Evolutionary conservation across 2,888 invertebrate species (phyloP).

Genomic region (Hydrotaea cyrtoneurina): DNA sequence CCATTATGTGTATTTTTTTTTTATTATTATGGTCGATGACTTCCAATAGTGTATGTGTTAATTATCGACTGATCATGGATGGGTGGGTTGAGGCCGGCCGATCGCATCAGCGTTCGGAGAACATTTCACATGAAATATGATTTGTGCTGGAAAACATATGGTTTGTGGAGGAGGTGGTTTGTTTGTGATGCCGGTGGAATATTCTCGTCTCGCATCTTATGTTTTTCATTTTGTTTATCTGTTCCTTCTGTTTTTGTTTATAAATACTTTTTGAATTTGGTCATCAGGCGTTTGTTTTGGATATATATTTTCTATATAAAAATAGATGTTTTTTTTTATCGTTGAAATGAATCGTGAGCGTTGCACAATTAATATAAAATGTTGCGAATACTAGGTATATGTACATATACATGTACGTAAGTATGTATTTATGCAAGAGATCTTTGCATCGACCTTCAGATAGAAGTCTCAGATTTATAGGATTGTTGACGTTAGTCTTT

Average conservation of each 20-base stretch:
- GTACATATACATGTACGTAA: background rate
- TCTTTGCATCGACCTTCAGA: background rate
- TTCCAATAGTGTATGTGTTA: background rate
- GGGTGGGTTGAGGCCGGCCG: background rate
- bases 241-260: slow-evolving; percentile 23
- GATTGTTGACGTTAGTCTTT: background rate
- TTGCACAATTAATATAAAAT: no score
- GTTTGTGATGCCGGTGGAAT: slow-evolving; percentile 30
- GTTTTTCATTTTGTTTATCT: background rate
- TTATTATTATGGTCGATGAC: background rate
- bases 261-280: slow-evolving; percentile 39
- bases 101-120: background rate
- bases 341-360: background rate
- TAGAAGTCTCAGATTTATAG: no score
- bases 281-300: slow-evolving; percentile 16
- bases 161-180: background rate
- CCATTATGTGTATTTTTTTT: slow-evolving; percentile 19
- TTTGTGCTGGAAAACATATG: background rate
- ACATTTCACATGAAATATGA: background rate
- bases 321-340: background rate
- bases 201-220: slow-evolving; percentile 26
- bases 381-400: background rate
- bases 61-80: background rate
- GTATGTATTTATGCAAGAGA: background rate
- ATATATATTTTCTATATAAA: slow-evolving; percentile 3